These are phyloP conservation scores for Solea solea DNA, from an alignment of 2,113 vertebrate species.

Conservation along the genomic window DNA sequence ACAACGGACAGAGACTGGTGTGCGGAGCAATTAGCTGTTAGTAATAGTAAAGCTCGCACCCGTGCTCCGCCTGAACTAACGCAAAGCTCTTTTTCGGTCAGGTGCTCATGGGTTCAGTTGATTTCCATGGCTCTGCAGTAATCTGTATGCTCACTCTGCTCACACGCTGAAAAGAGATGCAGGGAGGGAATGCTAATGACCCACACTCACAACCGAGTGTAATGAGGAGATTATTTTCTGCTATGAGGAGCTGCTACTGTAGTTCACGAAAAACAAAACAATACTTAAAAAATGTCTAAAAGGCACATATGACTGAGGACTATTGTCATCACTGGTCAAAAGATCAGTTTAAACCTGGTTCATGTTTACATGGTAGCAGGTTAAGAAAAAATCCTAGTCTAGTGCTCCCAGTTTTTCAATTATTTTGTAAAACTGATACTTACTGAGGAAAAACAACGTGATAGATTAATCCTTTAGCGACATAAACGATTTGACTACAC, in stretches of 20 bases:
- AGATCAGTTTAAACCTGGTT: too few species aligned
- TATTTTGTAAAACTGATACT: too few species aligned
- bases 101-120: conserved; percentile 39
- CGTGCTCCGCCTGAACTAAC: conserved; percentile 45
- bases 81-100: conserved; percentile 38
- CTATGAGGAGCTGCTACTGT: background rate
- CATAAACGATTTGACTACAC: background rate
- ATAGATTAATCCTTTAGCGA: background rate
- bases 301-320: too few species aligned
- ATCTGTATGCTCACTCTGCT: conserved; percentile 40
- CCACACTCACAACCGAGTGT: background rate
- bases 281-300: too few species aligned
- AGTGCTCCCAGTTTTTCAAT: too few species aligned
- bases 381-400: too few species aligned
- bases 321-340: too few species aligned
- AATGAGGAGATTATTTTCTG: background rate
- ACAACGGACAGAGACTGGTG: conserved; percentile 1
- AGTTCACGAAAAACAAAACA: too few species aligned
- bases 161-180: conserved; percentile 28
- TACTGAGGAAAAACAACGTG: background rate
- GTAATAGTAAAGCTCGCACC: conserved; percentile 44
- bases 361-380: too few species aligned
- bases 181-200: conserved; percentile 36
- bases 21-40: conserved; percentile 29
- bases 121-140: conserved; percentile 33